Conservation (phyloP, 2,888 invertebrate species). For the Drosophila sordidapex region DNA sequence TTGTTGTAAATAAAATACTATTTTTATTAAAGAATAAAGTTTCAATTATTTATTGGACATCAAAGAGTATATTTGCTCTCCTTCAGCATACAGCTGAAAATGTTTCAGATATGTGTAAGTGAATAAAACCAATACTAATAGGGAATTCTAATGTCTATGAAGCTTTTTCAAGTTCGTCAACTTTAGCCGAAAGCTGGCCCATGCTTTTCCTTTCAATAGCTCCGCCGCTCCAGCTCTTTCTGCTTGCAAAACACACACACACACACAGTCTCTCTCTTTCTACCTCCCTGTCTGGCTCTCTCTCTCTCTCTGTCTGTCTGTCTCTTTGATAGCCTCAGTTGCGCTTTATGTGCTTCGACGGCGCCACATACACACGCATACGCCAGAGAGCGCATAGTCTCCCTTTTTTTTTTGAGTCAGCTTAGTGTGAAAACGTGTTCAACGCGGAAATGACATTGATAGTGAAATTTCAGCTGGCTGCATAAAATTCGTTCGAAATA, state of each 20-base stretch:
- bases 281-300: slow-evolving; percentile 18
- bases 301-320: slow-evolving; percentile 9
- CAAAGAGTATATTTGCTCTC: too few species aligned
- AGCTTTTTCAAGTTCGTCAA: background rate
- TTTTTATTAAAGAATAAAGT: background rate
- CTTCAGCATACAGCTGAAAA: too few species aligned
- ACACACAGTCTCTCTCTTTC: slow-evolving; percentile 19
- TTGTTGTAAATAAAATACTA: background rate
- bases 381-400: slow-evolving; percentile 47
- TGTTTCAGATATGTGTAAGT: too few species aligned
- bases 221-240: slow-evolving; percentile 18
- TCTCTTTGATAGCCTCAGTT: slow-evolving; percentile 7
- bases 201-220: slow-evolving; percentile 51
- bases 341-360: slow-evolving; percentile 33
- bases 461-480: slow-evolving; percentile 65
- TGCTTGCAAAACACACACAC: slow-evolving; percentile 1
- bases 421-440: slow-evolving; percentile 77
- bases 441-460: slow-evolving; percentile 78
- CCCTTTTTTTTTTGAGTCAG: slow-evolving; percentile 45
- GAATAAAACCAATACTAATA: background rate
- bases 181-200: slow-evolving; percentile 14
- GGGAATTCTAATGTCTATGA: slow-evolving; percentile 1
- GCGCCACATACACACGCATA: slow-evolving; percentile 32
- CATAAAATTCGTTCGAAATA: slow-evolving; percentile 22
- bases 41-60: background rate